Base-by-base conservation (phyloP, 2,888 invertebrate species). In the Luffia ferchaultella region DNA sequence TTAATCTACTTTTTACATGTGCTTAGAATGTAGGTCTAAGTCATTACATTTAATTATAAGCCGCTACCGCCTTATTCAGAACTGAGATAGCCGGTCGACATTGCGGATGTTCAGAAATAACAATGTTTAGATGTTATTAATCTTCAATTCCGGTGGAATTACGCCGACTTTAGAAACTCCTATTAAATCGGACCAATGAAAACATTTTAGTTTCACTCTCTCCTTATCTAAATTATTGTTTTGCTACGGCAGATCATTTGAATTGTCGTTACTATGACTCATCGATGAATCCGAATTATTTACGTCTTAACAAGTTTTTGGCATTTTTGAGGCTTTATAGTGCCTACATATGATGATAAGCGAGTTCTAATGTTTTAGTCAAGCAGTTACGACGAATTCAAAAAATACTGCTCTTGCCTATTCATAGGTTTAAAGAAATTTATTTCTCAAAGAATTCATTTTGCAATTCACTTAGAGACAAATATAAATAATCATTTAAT, bases 41-140 rank as follows among this genome's bases (percentile, higher is more conserved):
- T 64, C 61, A 58, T 67, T 63, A 60, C 59, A 53, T 63, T 61
- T 76, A 77, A 77, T 78, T 76, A 73, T 64, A 43, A 47, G 18
- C 46, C 20, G 20, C 30, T 16, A 19, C 18, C 17, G 16, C 46
- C 30, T 30, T 30, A 12, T 30, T 30, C 30, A 30, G 30, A 30
- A 30, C 30, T 3, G 3, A 30, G 30, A 7, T 12, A 12, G 30
- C 30, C 5, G 5, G 30, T 12, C 12, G 5, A 7, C 30, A 12
- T 30, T 12, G 30, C 30, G 30, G 30, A 30, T 12, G 30, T 12
- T 3, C 5, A 3, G 12, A 30, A 30, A 30, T 30, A 30, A 30
- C 30, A 30, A 12, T 30, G 30, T 12, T 30, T 30, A n/a, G n/a
- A n/a, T 30, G 30, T 30, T 30, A 3, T 30, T 30, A 3, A 12